Percentiles rank a stretch among this genome's conserved stretches.
phyloP scores from a whole-genome alignment of 92 coral and sea anemone genomes.

The Epizoanthus scotinus region DNA sequence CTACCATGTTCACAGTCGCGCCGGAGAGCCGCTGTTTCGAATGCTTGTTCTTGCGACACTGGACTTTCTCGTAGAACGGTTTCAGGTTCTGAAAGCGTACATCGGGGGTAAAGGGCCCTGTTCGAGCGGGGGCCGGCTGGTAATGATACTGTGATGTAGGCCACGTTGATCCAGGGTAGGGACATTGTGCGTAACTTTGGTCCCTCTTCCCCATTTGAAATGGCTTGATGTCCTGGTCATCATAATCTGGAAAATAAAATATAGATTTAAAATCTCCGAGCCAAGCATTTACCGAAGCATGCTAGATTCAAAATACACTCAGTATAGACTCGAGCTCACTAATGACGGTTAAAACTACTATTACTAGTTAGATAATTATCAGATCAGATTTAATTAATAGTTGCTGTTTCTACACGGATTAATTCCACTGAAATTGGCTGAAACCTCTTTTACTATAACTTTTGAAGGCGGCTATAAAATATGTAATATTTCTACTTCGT shows the following conservation, averaged over 20 bases:
- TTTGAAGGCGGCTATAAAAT: too few species aligned
- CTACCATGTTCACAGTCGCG: slow-evolving; percentile 83
- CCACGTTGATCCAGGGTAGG: slow-evolving; percentile 26
- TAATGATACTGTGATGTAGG: slow-evolving; percentile 32
- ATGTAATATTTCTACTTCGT: too few species aligned
- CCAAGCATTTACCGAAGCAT: not conserved
- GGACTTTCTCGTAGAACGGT: slow-evolving; percentile 59
- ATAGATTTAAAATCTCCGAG: not conserved
- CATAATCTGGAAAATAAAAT: slow-evolving; percentile 25
- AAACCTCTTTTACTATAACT: too few species aligned
- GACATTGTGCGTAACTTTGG: slow-evolving; percentile 24
- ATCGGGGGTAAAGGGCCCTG: slow-evolving; percentile 31
- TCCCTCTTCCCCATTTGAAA: slow-evolving; percentile 44
- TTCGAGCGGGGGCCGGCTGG: slow-evolving; percentile 37
- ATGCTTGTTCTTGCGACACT: slow-evolving; percentile 92
- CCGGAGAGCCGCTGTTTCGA: slow-evolving; percentile 88
- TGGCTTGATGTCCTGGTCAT: slow-evolving; percentile 40
- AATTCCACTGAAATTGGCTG: too few species aligned
- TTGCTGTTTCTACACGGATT: too few species aligned
- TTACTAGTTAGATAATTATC: too few species aligned
- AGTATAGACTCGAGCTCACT: too few species aligned
- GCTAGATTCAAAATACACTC: too few species aligned
- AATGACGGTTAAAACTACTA: too few species aligned
- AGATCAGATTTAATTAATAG: too few species aligned
- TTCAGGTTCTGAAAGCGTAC: slow-evolving; percentile 43